These are phyloP conservation scores for Meghimatium bilineatum DNA, from an alignment of 2,888 invertebrate species.

Conservation along the genomic window DNA sequence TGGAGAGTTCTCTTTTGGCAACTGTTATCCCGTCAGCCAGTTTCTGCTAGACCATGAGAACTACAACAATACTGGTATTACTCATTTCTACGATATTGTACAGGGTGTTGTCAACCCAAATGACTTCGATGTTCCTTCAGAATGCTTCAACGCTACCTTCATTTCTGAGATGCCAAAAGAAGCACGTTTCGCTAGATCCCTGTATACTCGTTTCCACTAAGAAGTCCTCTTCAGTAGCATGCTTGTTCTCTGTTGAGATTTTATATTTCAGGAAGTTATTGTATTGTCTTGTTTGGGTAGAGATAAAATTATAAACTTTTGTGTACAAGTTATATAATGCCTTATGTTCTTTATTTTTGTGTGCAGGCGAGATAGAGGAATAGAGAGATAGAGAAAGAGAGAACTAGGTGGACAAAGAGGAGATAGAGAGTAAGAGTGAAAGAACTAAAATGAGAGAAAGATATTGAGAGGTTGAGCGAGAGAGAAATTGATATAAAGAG, in stretches of 20 bases:
- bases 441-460: neutral
- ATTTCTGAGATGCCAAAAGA: neutral
- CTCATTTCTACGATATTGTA: slow-evolving; percentile 56
- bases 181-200: neutral
- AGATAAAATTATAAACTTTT: neutral
- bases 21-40: slow-evolving; percentile 57
- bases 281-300: neutral
- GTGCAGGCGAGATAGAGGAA: neutral
- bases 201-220: neutral
- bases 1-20: slow-evolving; percentile 51
- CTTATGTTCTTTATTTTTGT: neutral
- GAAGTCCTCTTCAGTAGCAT: neutral
- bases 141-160: slow-evolving; percentile 48
- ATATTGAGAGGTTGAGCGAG: neutral
- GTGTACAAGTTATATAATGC: neutral
- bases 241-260: neutral
- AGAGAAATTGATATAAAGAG: neutral
- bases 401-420: neutral
- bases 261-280: neutral
- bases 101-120: slow-evolving; percentile 58
- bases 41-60: slow-evolving; percentile 44
- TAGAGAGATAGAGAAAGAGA: neutral
- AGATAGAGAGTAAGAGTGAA: neutral
- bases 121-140: slow-evolving; percentile 57
- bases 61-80: slow-evolving; percentile 53